These are phyloP conservation scores for Rosalia funebris DNA, from an alignment of 2,888 invertebrate genomes.

Conservation along the genomic window DNA sequence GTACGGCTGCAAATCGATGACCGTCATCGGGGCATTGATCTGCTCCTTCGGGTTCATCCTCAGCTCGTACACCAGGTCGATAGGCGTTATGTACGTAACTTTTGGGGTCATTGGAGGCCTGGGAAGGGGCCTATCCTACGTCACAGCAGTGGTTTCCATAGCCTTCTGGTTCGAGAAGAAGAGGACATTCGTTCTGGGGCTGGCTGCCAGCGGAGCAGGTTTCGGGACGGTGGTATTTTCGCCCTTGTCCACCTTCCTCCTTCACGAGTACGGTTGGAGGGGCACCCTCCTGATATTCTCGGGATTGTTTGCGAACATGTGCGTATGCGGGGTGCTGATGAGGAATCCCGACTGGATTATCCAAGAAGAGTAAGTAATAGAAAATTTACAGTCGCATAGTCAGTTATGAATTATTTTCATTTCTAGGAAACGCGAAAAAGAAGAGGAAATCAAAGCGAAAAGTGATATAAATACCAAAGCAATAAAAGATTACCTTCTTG, in stretches of 20 bases:
- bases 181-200: constrained; percentile 84
- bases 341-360: constrained; percentile 87
- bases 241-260: constrained; percentile 82
- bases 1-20: constrained; percentile 70
- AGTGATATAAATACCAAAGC: not conserved
- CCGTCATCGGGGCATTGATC: constrained; percentile 73
- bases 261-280: constrained; percentile 84
- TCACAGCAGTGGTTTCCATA: constrained; percentile 91
- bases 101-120: constrained; percentile 87
- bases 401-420: not conserved
- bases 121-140: constrained; percentile 85
- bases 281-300: constrained; percentile 83
- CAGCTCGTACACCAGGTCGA: constrained; percentile 75
- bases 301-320: constrained; percentile 84
- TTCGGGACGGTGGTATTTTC: constrained; percentile 91
- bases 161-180: constrained; percentile 93
- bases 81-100: constrained; percentile 83
- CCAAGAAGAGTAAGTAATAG: constrained; percentile 66
- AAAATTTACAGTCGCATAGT: not conserved
- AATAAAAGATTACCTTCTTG: not conserved
- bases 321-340: constrained; percentile 88
- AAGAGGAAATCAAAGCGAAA: not conserved
- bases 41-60: constrained; percentile 81
- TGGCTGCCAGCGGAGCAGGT: constrained; percentile 89
- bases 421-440: constrained; percentile 1